These are phyloP conservation scores for Cettia cetti DNA, from an alignment of 2,113 vertebrate genomes.

Conservation along the genomic window DNA sequence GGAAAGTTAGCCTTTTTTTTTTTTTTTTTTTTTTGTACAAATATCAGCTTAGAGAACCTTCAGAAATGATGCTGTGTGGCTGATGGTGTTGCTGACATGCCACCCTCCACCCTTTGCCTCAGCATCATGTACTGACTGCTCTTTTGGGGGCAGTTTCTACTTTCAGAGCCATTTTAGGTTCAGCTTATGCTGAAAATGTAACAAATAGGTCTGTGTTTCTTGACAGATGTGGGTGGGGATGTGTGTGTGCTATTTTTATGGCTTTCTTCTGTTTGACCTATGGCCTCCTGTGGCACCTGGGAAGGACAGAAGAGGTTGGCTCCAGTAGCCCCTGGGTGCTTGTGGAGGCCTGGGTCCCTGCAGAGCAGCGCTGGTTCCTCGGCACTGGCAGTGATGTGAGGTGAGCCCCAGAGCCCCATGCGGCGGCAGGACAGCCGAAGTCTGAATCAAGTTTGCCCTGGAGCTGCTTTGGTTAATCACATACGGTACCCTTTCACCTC, in stretches of 20 bases:
- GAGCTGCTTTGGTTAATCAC: neutral
- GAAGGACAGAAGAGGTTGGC: neutral
- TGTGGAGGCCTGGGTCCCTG: neutral
- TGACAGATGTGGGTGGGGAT: neutral
- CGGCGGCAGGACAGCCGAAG: neutral
- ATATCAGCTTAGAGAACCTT: neutral
- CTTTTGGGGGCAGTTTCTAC: neutral
- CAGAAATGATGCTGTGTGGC: neutral
- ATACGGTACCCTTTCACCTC: neutral
- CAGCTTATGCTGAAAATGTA: neutral
- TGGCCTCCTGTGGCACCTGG: neutral
- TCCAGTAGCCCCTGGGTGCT: neutral
- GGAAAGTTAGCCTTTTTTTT: no score
- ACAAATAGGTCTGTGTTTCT: neutral
- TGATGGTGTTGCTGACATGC: neutral
- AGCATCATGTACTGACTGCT: rapidly evolving
- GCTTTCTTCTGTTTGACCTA: neutral
- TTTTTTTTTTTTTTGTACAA: neutral
- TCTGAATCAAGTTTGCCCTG: neutral
- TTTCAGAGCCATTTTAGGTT: neutral
- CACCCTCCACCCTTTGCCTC: neutral
- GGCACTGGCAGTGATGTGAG: neutral
- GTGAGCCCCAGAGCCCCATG: neutral
- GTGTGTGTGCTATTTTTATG: rapidly evolving
- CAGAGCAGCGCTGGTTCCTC: neutral